Evolutionary conservation across 2,113 vertebrate genomes (phyloP).

Genomic region (Martes martes): DNA sequence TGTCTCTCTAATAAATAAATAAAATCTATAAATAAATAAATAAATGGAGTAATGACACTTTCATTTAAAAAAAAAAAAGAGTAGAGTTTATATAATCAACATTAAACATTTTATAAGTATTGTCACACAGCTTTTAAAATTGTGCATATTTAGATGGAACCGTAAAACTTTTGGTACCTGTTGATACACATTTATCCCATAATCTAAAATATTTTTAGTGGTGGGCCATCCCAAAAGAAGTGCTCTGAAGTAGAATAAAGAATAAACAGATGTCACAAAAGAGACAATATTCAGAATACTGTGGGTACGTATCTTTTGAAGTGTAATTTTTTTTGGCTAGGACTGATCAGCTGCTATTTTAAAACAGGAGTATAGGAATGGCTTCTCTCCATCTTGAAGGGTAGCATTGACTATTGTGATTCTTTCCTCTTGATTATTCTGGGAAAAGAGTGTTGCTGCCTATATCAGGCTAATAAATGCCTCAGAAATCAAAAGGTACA

Average conservation of each 20-base stretch:
- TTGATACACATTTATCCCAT: neutral
- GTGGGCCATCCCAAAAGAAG: neutral
- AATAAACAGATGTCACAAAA: neutral
- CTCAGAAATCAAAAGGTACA: slow-evolving; percentile 11
- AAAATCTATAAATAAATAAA: too few relatives aligned
- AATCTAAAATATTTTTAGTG: slow-evolving; percentile 30
- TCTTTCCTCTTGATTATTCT: slow-evolving; percentile 5
- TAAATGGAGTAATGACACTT: too few relatives aligned
- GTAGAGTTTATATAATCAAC: neutral
- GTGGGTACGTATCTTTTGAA: neutral
- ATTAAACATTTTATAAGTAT: neutral
- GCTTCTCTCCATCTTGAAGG: neutral
- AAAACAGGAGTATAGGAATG: neutral
- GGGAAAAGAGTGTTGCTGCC: neutral
- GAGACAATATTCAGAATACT: neutral
- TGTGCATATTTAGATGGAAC: neutral
- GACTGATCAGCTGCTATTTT: neutral
- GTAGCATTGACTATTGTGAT: neutral
- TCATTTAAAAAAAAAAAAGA: too few relatives aligned
- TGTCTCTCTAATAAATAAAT: too few relatives aligned
- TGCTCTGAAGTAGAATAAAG: neutral
- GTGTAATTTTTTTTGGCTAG: neutral
- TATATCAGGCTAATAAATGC: neutral
- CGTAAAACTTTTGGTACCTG: neutral
- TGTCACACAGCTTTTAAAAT: neutral